Evolutionary conservation across 1,140 invertebrate genomes (phyloP).

Genomic region (Linepithema humile): DNA sequence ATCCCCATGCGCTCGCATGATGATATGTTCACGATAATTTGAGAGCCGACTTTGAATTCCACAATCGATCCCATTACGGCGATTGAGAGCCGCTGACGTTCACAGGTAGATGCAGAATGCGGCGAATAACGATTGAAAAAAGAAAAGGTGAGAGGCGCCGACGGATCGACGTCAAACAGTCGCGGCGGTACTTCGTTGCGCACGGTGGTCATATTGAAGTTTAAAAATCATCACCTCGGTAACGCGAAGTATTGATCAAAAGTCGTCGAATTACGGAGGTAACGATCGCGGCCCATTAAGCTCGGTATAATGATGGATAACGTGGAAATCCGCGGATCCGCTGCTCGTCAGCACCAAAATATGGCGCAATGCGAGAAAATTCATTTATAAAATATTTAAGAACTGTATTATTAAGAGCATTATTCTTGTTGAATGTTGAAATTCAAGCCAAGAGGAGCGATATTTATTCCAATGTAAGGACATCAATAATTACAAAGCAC

Average conservation of each 20-base stretch:
- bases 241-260: constrained; percentile 55
- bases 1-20: background rate
- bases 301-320: constrained; percentile 57
- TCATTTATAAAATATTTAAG: constrained; percentile 35
- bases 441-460: background rate
- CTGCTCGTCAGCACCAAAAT: constrained; percentile 49
- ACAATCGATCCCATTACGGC: constrained; percentile 22
- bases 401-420: background rate
- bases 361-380: constrained; percentile 20
- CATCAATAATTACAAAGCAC: background rate
- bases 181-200: constrained; percentile 39
- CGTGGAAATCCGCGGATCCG: constrained; percentile 43
- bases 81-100: constrained; percentile 45
- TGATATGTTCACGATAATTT: background rate
- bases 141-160: constrained; percentile 47
- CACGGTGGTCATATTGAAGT: constrained; percentile 43
- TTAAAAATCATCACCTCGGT: constrained; percentile 54
- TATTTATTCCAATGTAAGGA: background rate
- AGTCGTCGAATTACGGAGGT: constrained; percentile 52
- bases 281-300: constrained; percentile 57
- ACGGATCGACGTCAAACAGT: constrained; percentile 54
- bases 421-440: background rate
- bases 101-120: constrained; percentile 52
- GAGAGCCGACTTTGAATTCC: background rate
- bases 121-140: constrained; percentile 57